These are phyloP conservation scores for Prionailurus viverrinus DNA, from an alignment of 2,113 vertebrate species.

Conservation along the genomic window DNA sequence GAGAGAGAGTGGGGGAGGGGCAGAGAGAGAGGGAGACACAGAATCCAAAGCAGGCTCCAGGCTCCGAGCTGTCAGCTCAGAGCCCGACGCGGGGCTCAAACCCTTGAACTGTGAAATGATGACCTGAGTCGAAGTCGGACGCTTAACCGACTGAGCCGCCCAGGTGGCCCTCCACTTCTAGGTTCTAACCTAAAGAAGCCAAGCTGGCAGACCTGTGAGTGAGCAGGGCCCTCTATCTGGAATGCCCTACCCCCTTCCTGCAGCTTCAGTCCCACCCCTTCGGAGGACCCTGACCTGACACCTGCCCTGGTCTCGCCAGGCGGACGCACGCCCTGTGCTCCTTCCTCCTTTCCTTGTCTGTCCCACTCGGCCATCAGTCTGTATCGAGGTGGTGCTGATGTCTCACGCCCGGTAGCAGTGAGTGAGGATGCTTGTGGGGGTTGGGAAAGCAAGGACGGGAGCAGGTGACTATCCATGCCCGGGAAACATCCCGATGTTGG, in stretches of 20 bases:
- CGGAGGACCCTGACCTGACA: background rate
- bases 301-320: background rate
- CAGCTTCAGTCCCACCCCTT: background rate
- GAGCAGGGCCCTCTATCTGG: background rate
- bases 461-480: background rate
- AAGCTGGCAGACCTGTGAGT: too few species aligned
- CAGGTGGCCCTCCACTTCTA: background rate
- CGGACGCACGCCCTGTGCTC: rapidly evolving
- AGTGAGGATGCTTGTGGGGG: background rate
- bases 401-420: rapidly evolving
- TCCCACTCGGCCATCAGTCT: background rate
- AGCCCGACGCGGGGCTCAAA: too few species aligned
- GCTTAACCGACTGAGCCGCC: too few species aligned
- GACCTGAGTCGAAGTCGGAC: too few species aligned
- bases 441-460: rapidly evolving
- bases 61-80: too few species aligned
- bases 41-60: too few species aligned
- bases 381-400: rapidly evolving
- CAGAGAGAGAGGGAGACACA: too few species aligned
- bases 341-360: background rate
- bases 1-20: too few species aligned
- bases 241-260: too few species aligned
- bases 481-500: rapidly evolving
- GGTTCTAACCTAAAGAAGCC: background rate
- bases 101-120: too few species aligned